A percentile compares a stretch with the other conserved stretches of the same genome.
These are phyloP conservation scores for Brachionus sp. DNA, from an alignment of 1,140 invertebrate species.

Conservation along the genomic window DNA sequence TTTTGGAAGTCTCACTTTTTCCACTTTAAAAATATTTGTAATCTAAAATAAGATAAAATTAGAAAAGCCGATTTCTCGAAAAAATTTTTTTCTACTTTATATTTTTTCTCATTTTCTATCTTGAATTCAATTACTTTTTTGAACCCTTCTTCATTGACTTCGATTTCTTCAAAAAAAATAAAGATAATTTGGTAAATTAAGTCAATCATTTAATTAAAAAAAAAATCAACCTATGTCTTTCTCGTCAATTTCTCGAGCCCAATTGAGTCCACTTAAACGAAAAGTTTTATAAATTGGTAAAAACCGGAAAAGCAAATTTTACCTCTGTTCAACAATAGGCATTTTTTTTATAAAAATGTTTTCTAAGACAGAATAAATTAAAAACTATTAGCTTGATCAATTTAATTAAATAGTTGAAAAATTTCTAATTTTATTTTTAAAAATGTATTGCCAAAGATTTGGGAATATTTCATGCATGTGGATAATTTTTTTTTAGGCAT, in stretches of 20 bases:
- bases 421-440: neutral
- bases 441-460: neutral
- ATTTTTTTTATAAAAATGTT: neutral
- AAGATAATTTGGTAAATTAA: neutral
- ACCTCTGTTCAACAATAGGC: conserved; percentile 45
- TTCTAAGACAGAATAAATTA: neutral
- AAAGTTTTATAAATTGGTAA: neutral
- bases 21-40: conserved; percentile 36
- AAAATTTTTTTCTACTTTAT: neutral
- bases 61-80: neutral
- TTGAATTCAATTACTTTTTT: conserved; percentile 42
- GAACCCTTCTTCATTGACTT: conserved; percentile 9
- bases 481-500: neutral
- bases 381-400: neutral
- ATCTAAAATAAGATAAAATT: neutral
- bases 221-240: neutral
- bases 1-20: conserved; percentile 37
- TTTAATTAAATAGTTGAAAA: neutral
- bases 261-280: conserved; percentile 26
- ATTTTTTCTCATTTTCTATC: conserved; percentile 36
- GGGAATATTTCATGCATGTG: neutral
- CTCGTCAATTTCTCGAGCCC: conserved; percentile 41
- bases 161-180: neutral
- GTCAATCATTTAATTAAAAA: neutral
- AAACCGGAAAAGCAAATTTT: neutral